These are phyloP conservation scores for Lingula anatina DNA, from an alignment of 2,888 invertebrate species.

Conservation along the genomic window DNA sequence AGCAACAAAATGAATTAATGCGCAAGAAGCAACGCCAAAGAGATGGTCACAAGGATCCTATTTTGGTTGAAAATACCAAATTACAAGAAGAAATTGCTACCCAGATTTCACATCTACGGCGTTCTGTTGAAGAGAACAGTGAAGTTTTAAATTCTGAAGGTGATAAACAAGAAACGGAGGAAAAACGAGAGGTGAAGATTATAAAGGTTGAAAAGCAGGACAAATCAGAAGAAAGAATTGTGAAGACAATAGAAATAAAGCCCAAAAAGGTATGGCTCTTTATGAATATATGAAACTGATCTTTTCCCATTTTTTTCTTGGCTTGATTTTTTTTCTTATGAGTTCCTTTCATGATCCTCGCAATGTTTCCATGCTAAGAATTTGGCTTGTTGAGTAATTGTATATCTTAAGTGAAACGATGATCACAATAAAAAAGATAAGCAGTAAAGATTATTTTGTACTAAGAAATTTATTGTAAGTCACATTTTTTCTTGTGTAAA, in stretches of 20 bases:
- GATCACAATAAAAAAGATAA: background rate
- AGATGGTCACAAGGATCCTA: constrained; percentile 42
- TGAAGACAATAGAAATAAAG: too few species aligned
- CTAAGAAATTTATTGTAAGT: background rate
- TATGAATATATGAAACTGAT: too few species aligned
- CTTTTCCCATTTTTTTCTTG: too few species aligned
- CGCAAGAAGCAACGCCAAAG: constrained; percentile 29
- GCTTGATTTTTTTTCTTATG: too few species aligned
- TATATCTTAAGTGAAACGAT: too few species aligned
- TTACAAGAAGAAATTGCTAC: constrained; percentile 36
- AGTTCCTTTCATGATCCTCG: too few species aligned
- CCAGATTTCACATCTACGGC: constrained; percentile 27
- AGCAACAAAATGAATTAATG: constrained; percentile 41
- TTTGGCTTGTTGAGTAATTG: too few species aligned
- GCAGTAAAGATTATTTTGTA: background rate
- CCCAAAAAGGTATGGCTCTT: too few species aligned
- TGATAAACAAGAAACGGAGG: background rate
- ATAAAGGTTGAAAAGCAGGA: background rate
- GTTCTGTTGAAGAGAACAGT: constrained; percentile 13
- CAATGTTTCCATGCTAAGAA: too few species aligned
- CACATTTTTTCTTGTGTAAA: too few species aligned
- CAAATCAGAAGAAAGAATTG: too few species aligned
- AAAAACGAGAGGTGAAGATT: background rate
- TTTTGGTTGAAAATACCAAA: constrained; percentile 36
- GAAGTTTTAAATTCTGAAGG: constrained; percentile 3